phyloP scores from a whole-genome alignment of 1,140 invertebrate genomes.

The Campoletis sonorensis region DNA sequence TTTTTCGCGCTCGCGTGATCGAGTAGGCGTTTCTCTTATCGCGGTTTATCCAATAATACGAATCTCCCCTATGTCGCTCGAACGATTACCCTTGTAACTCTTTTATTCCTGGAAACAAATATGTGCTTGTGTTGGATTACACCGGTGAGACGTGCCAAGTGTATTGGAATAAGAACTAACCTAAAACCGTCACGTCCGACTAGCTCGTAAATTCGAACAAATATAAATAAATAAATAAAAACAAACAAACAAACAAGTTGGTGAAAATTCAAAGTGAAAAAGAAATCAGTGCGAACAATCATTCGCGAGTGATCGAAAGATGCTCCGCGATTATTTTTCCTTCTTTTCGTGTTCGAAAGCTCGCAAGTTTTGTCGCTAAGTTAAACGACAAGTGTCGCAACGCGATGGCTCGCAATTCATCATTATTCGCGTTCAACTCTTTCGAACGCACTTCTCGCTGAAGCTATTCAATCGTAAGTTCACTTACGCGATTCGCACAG shows the following conservation, averaged over 20 bases:
- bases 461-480: conserved; percentile 6
- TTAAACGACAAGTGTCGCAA: background rate
- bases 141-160: conserved; percentile 57
- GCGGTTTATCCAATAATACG: background rate
- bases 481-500: background rate
- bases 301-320: conserved; percentile 16
- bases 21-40: conserved; percentile 41
- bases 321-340: background rate
- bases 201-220: conserved; percentile 14
- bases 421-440: background rate
- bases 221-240: conserved; percentile 9
- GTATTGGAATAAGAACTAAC: conserved; percentile 56
- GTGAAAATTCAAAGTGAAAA: background rate
- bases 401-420: background rate
- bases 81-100: background rate
- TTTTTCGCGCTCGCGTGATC: conserved; percentile 49
- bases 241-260: background rate
- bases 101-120: conserved; percentile 9
- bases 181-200: conserved; percentile 50
- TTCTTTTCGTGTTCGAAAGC: background rate
- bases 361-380: background rate
- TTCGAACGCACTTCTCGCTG: background rate
- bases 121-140: conserved; percentile 58
- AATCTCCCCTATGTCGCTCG: background rate
- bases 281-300: background rate